Evolutionary conservation across 2,797 vertebrate species (phyloP), one percentile per base, ranked within the genome.

Genomic region (Mormyrops attenuatus): DNA sequence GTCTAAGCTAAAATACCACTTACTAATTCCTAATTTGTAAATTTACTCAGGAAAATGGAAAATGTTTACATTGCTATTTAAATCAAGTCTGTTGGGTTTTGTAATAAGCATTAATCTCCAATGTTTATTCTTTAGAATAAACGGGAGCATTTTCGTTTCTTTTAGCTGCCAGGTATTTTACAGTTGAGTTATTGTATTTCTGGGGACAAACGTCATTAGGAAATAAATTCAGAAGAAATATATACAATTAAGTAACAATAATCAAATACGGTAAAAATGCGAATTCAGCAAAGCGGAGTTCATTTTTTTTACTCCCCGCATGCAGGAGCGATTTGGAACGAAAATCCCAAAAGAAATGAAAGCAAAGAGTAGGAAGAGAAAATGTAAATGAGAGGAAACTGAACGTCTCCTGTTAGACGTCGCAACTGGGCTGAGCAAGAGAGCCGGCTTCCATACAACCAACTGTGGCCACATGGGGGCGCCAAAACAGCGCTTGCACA

Each of bases 161-260:
- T 52, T 87, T 38, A 87, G 44, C 53, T 60, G 22, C 55, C 80
- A 49, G 26, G n/a, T 49, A 63, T 26, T 85, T 89, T 44, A 85
- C 55, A 26, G 30, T 30, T 63, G 41, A 22, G 49, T 63, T 63
- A 55, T 50, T 5, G 30, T 55, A 49, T 85, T 50, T 44, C 22
- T 88, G 94, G 94, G 92, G 91, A 94, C 93, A 93, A 93, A 91
- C 93, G 93, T 94, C 94, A 94, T 94, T 95, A 93, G 94, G 94
- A 91, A 91, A 88, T 92, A 92, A 96, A 96, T 93, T 94, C 94
- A 20, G 15, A 41, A 77, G 13, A 15, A 41, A 41, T 77, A 41
- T 73, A 38, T 77, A 17, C 20, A 6, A 41, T 17, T 6, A 77
- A 77, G 15, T 77, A 20, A 77, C 69, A 15, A 41, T 77, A 41